Evolutionary conservation across 2,888 invertebrate species (phyloP).

Genomic region (Congeria kusceri): DNA sequence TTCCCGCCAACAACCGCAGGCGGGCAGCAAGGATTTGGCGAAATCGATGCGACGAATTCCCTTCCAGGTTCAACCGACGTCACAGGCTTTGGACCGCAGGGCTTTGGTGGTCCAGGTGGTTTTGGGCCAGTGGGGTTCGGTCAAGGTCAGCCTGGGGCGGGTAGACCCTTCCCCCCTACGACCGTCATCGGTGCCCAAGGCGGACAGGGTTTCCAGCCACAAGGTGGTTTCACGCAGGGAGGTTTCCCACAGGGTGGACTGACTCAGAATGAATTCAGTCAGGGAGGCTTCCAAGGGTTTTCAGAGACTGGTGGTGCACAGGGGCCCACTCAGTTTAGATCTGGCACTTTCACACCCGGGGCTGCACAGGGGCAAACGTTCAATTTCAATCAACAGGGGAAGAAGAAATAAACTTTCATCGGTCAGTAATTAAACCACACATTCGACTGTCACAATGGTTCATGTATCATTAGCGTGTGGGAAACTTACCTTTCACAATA

Average conservation of each 20-base stretch:
- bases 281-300: neutral
- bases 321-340: constrained; percentile 27
- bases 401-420: constrained; percentile 26
- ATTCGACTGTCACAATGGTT: too few relatives aligned
- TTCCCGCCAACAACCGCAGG: neutral
- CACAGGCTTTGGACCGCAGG: constrained; percentile 1
- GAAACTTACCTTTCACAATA: neutral
- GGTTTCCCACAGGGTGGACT: constrained; percentile 16
- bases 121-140: neutral
- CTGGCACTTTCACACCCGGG: constrained; percentile 42
- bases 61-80: neutral
- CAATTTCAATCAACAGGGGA: constrained; percentile 48
- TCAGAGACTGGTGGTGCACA: neutral
- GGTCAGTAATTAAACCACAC: neutral
- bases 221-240: constrained; percentile 17
- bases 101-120: neutral
- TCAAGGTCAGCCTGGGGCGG: too few relatives aligned
- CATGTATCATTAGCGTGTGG: neutral
- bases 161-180: neutral
- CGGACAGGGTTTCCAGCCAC: neutral
- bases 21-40: neutral
- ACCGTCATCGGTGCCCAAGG: neutral
- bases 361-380: constrained; percentile 44
- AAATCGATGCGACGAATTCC: neutral
- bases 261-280: constrained; percentile 9